Percentiles rank a stretch among this genome's conserved stretches.
These are phyloP conservation scores for Phoenoteleia sp. DNA, from an alignment of 2,888 invertebrate genomes.

Conservation along the genomic window DNA sequence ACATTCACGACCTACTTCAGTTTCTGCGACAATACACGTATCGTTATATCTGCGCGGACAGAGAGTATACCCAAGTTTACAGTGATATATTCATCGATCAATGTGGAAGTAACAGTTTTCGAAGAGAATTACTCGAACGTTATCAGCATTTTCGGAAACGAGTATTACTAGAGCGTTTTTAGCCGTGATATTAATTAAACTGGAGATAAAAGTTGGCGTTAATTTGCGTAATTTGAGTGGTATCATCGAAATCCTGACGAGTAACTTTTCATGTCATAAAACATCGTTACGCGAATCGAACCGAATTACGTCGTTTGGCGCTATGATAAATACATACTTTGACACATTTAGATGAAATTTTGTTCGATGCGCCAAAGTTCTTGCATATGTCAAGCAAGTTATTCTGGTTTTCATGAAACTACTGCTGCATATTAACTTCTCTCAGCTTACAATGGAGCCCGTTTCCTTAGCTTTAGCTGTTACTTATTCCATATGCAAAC, in stretches of 20 bases:
- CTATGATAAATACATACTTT: conserved; percentile 48
- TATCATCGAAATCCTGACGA: conserved; percentile 8
- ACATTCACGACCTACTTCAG: conserved; percentile 30
- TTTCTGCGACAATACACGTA: conserved; percentile 32
- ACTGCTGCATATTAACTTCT: conserved; percentile 52
- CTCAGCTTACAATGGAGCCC: conserved; percentile 22
- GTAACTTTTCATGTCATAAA: conserved; percentile 26
- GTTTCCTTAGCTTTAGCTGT: conserved; percentile 35
- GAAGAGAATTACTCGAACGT: not conserved
- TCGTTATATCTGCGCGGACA: conserved; percentile 10
- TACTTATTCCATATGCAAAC: conserved; percentile 53
- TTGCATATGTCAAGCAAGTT: conserved; percentile 48
- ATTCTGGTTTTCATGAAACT: conserved; percentile 45
- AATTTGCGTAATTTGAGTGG: conserved; percentile 1
- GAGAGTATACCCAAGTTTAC: conserved; percentile 1
- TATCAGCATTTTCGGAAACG: not conserved
- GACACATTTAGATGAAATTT: conserved; percentile 41
- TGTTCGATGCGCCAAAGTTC: conserved; percentile 41
- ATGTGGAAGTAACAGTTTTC: conserved; percentile 23
- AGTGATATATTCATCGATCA: conserved; percentile 21
- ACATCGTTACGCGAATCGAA: conserved; percentile 19
- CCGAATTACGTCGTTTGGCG: conserved; percentile 6
- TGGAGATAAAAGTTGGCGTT: not conserved
- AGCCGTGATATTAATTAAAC: conserved; percentile 3
- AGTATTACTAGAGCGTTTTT: not conserved